A percentile compares a stretch with the other conserved stretches of the same genome.
phyloP scores from a whole-genome alignment of 1,140 invertebrate genomes.

The Zophobas morio region DNA sequence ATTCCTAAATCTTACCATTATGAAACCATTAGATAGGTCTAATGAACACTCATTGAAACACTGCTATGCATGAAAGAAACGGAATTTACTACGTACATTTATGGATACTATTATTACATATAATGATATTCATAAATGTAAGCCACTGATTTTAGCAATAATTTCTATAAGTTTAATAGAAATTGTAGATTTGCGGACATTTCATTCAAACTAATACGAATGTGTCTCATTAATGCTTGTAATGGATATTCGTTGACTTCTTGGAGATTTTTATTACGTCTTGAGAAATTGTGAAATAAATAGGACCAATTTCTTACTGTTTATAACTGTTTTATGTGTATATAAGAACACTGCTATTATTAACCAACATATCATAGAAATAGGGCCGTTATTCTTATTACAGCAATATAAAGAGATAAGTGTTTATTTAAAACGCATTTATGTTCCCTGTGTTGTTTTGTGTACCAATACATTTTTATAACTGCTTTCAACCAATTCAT shows the following conservation, averaged over 20 bases:
- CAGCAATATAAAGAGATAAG: conserved; percentile 41
- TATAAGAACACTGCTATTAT: conserved; percentile 44
- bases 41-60: conserved; percentile 41
- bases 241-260: conserved; percentile 39
- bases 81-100: conserved; percentile 53
- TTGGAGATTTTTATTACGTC: conserved; percentile 39
- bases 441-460: conserved; percentile 43
- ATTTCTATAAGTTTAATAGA: conserved; percentile 42
- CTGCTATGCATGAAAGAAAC: conserved; percentile 56
- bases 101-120: conserved; percentile 22
- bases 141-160: conserved; percentile 44
- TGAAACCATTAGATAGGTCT: conserved; percentile 31
- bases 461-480: conserved; percentile 54
- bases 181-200: conserved; percentile 21
- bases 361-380: conserved; percentile 57
- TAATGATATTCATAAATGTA: conserved; percentile 43
- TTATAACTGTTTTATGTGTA: conserved; percentile 53
- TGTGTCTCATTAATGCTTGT: conserved; percentile 34
- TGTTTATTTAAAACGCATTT: conserved; percentile 25
- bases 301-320: conserved; percentile 64
- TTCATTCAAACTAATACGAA: conserved; percentile 36
- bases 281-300: conserved; percentile 57
- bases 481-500: conserved; percentile 47
- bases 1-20: conserved; percentile 40
- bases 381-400: conserved; percentile 49